Base-by-base conservation (phyloP, 2,888 invertebrate genomes). In the Drosophila glabriapex region DNA sequence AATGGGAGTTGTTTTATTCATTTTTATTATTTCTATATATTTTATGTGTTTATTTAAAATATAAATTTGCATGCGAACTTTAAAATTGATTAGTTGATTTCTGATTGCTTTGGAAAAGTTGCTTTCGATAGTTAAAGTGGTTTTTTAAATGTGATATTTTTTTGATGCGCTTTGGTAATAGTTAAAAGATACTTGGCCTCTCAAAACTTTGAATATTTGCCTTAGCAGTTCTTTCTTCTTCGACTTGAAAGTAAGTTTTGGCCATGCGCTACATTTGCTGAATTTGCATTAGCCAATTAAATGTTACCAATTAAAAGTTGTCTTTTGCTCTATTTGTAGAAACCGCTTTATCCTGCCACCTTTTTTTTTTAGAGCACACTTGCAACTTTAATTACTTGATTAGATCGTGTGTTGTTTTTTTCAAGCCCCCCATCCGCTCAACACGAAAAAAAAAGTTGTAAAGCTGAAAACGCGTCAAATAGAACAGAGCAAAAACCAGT, bases 371-470 rank as follows among this genome's bases (percentile, higher is more conserved):
- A 16, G 22, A 55, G 60, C 50, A 33, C 46, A 39, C 62, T 64
- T 62, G 41, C 35, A 81, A 81, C 79, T 82, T 80, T 73, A 80
- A 78, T 82, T 80, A 67, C 71, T 82, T 82, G 78, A 82, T 80
- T 78, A 78, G 68, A 74, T 71, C 53, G 74, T 60, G 67, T 72
- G 63, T 68, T 63, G 55, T 33, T 43, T 19, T 35, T 39, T 43
- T 22, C 33, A 31, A 28, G 35, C 33, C 25, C 43, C 53, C 41
- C 71, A 59, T 43, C 60, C 41, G 54, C 22, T 14, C 7, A 29
- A 28, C n/a, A 46, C 1, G 10, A 22, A 41, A 33, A 29, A 29
- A 56, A 46, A 33, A 43, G 28, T 22, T 29, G 37, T 52, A 60
- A 59, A 76, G 50, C 60, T 73, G 39, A 76, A 78, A 78, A 66